Evolutionary conservation across 1,140 invertebrate genomes (phyloP).

Genomic region (Sitodiplosis mosellana): DNA sequence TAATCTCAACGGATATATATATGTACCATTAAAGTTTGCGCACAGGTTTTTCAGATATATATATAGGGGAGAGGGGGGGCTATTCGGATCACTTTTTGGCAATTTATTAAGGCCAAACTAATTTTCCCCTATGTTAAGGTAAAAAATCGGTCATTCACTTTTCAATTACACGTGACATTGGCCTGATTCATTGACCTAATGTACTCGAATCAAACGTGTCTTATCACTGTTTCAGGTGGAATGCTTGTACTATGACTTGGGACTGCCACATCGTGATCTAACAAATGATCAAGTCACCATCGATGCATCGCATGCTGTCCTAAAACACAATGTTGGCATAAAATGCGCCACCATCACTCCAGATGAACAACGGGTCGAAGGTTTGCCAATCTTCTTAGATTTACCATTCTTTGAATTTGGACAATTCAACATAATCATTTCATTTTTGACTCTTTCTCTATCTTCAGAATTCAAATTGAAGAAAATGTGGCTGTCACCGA

Average conservation of each 20-base stretch:
- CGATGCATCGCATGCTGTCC: slow-evolving; percentile 69
- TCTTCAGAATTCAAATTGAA: slow-evolving; percentile 70
- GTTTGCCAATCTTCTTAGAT: slow-evolving; percentile 24
- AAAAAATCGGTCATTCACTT: too few species aligned
- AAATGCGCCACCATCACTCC: slow-evolving; percentile 86
- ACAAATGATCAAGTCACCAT: slow-evolving; percentile 79
- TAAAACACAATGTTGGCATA: slow-evolving; percentile 80
- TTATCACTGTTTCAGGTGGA: slow-evolving; percentile 35
- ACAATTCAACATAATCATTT: too few species aligned
- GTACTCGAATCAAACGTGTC: too few species aligned
- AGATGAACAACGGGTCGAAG: slow-evolving; percentile 74
- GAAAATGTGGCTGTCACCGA: slow-evolving; percentile 84
- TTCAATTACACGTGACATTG: background rate
- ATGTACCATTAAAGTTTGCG: too few species aligned
- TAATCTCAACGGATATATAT: too few species aligned
- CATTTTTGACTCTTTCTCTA: background rate
- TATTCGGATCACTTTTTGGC: slow-evolving; percentile 79
- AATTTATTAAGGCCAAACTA: slow-evolving; percentile 71
- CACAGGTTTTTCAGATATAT: too few species aligned
- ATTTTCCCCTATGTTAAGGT: slow-evolving; percentile 78
- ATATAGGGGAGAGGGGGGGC: too few species aligned
- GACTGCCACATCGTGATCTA: slow-evolving; percentile 63
- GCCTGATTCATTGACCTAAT: background rate
- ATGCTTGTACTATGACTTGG: slow-evolving; percentile 66
- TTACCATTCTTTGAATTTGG: background rate